Conservation (phyloP, 2,888 invertebrate species). For the Embidobia sp. region DNA sequence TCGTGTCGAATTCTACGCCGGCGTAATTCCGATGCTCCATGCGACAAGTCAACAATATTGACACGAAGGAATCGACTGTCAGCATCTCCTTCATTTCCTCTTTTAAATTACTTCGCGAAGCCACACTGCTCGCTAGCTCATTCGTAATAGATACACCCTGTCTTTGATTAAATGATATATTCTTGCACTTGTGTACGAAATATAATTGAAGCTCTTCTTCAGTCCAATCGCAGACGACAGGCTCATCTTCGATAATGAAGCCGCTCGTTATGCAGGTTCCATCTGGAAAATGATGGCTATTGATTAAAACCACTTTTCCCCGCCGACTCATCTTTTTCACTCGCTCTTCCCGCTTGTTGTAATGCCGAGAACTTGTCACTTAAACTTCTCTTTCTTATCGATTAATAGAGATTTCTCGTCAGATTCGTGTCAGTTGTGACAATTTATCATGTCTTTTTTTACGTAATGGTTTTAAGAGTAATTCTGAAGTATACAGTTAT, state of each 20-base stretch:
- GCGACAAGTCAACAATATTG: constrained; percentile 72
- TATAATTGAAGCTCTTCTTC: constrained; percentile 71
- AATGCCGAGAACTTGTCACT: constrained; percentile 10
- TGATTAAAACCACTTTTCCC: constrained; percentile 20
- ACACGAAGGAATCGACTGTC: constrained; percentile 74
- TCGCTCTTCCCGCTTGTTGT: background rate
- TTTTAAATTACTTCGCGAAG: constrained; percentile 53
- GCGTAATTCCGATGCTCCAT: constrained; percentile 83
- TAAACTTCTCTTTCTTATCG: constrained; percentile 6
- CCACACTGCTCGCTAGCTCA: constrained; percentile 24
- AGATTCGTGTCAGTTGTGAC: background rate
- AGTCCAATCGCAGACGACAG: constrained; percentile 74
- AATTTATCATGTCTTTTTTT: background rate
- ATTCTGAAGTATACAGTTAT: no score
- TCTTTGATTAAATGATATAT: constrained; percentile 34
- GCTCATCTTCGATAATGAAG: constrained; percentile 71
- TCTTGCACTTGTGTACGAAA: constrained; percentile 52
- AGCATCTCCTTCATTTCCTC: constrained; percentile 65
- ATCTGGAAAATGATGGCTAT: constrained; percentile 67
- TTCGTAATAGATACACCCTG: constrained; percentile 22
- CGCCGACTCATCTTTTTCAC: background rate
- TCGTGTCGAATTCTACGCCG: constrained; percentile 82
- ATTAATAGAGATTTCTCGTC: background rate
- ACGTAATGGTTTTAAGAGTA: no score
- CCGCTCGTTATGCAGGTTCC: constrained; percentile 75